Evolutionary conservation across 30 jellyfish, hydroid and myxozoan species (phyloP), one percentile per base, ranked within the genome.

Genomic region (Catostylus mosaicus): DNA sequence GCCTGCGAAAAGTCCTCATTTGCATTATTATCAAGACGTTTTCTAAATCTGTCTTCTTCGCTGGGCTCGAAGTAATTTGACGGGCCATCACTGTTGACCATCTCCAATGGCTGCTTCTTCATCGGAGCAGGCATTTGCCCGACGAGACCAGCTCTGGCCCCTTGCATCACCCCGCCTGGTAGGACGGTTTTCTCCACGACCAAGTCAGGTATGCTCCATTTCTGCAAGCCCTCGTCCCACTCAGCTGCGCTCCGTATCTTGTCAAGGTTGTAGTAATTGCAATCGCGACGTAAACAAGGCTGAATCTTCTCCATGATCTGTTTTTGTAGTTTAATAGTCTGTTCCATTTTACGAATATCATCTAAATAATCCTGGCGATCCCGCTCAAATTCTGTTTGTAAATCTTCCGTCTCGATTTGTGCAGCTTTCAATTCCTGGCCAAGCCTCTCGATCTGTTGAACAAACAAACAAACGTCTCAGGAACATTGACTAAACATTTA

Each of bases 241-340:
- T 87, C 94, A 33, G 96, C 65, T 48, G 54, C 74, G 48, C 72
- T 45, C 51, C 78, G 78, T 35, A 94, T 88, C 12, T 87, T 77
- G 69, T 94, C 99, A 3, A 87, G 33, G 64, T 94, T 85, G 80
- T 66, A 88, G 69, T 94, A 94, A 71, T 94, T 94, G 47, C 99
- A 94, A 72, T 94, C 99, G 27, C 99, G 86, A 38, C 99, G 92
- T 16, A 95, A 75, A 54, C 97, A 86, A 1, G 99, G 99, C 60
- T 95, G 99, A 35, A 95, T 33, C 83, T 88, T 95, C 57, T 95
- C 96, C 59, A 95, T 30, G 26, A 95, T 88, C 78, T 85, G 96
- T 32, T 89, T 75, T 63, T 95, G 99, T 24, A 95, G 93, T 61
- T 82, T 84, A 14, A 95, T 35, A 33, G 89, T 92, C 70, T 86